Evolutionary conservation across 1,140 invertebrate species (phyloP).

Genomic region (Antheraea pernyi): DNA sequence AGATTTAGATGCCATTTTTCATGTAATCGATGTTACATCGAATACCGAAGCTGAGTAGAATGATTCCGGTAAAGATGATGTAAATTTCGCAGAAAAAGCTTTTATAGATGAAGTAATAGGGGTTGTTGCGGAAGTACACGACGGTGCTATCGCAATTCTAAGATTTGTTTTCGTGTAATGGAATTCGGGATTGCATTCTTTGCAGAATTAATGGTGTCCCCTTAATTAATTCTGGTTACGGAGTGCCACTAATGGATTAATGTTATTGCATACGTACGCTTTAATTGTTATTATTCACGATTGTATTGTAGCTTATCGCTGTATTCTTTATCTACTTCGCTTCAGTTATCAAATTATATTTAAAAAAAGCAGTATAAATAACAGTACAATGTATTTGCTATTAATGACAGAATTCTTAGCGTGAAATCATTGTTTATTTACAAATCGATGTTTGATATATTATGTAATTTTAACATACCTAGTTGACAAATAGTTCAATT

Average conservation of each 20-base stretch:
- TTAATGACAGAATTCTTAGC: no score
- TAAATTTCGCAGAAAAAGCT: conserved; percentile 23
- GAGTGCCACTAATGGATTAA: conserved; percentile 35
- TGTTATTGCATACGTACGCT: conserved; percentile 39
- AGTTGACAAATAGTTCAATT: no score
- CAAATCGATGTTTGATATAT: no score
- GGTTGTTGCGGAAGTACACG: conserved; percentile 19
- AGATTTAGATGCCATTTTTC: conserved; percentile 36
- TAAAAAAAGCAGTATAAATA: no score
- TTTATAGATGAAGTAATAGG: conserved; percentile 41
- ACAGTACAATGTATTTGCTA: no score
- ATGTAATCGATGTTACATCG: conserved; percentile 21
- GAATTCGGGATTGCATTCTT: conserved; percentile 52
- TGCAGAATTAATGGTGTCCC: conserved; percentile 65
- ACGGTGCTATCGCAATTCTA: conserved; percentile 63
- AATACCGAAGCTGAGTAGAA: conserved; percentile 38
- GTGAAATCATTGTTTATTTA: no score
- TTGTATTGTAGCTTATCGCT: no score
- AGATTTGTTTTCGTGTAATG: conserved; percentile 76
- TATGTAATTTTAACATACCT: no score
- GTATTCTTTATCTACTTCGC: no score
- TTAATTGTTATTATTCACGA: neutral
- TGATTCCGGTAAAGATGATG: conserved; percentile 38
- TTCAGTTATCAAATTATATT: no score
- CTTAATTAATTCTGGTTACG: conserved; percentile 73